Evolutionary conservation across 2,797 vertebrate species (phyloP).

Genomic region (Cirrhinus mrigala): DNA sequence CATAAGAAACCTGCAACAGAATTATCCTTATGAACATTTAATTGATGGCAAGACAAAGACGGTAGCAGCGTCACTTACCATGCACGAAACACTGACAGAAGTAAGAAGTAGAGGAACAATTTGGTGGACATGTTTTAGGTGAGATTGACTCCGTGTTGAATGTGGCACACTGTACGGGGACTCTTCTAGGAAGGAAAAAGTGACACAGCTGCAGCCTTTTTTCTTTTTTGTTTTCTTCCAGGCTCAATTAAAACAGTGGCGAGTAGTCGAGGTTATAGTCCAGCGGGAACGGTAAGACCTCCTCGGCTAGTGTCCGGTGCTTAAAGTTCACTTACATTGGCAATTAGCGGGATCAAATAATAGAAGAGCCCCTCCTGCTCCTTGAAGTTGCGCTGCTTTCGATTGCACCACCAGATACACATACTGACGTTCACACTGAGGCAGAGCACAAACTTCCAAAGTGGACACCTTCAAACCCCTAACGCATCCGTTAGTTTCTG

Average conservation of each 20-base stretch:
- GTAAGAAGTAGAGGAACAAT: conserved; percentile 79
- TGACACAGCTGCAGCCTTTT: conserved; percentile 37
- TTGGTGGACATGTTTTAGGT: conserved; percentile 83
- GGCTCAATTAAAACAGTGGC: conserved; percentile 56
- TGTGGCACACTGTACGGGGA: conserved; percentile 55
- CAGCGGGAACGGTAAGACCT: conserved; percentile 63
- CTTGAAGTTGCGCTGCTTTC: conserved; percentile 62
- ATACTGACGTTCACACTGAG: conserved; percentile 59
- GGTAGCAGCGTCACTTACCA: conserved; percentile 82
- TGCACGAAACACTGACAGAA: conserved; percentile 85
- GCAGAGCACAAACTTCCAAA: conserved; percentile 69
- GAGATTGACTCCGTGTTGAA: conserved; percentile 66
- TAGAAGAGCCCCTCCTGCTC: conserved; percentile 66
- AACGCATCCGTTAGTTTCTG: conserved; percentile 61
- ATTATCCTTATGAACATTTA: conserved; percentile 1
- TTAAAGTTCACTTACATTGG: conserved; percentile 55
- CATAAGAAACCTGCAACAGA: background rate
- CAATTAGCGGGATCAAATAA: conserved; percentile 51
- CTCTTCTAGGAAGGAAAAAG: conserved; percentile 48
- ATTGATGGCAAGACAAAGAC: background rate
- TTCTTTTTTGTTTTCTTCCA: conserved; percentile 38
- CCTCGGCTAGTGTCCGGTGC: conserved; percentile 60
- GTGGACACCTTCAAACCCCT: conserved; percentile 57
- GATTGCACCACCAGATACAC: conserved; percentile 55
- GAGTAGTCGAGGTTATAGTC: conserved; percentile 69